phyloP scores from a whole-genome alignment of 2,888 invertebrate genomes.

The Calliphora vomitoria region DNA sequence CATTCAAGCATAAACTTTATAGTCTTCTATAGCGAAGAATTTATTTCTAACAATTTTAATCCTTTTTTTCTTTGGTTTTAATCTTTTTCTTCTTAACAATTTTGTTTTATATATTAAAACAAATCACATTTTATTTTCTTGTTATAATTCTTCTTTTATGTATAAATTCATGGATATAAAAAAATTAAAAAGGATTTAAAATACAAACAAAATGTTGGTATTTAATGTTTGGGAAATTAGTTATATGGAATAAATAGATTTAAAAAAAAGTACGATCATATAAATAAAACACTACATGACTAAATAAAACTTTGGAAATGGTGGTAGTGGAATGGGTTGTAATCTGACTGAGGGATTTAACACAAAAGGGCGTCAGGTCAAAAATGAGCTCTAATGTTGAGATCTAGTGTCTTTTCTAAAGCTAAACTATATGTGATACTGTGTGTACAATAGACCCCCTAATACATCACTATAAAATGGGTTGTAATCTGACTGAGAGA shows the following conservation, averaged over 20 bases:
- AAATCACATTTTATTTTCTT: constrained; percentile 26
- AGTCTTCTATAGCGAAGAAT: constrained; percentile 29
- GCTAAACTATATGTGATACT: too few species aligned
- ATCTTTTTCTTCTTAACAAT: neutral
- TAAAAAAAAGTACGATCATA: too few species aligned
- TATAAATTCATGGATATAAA: neutral
- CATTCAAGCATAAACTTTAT: constrained; percentile 20
- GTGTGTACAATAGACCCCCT: too few species aligned
- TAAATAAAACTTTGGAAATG: too few species aligned
- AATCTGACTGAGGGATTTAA: too few species aligned
- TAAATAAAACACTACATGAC: too few species aligned
- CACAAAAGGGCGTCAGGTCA: too few species aligned
- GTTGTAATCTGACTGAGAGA: too few species aligned
- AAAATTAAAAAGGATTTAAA: neutral
- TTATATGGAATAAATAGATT: neutral
- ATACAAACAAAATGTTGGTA: neutral
- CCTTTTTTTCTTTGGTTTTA: neutral
- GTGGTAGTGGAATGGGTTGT: too few species aligned
- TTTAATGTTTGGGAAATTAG: neutral
- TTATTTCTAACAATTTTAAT: constrained; percentile 34
- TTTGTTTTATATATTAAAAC: neutral
- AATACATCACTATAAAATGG: too few species aligned
- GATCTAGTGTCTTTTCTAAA: too few species aligned
- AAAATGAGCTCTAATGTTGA: too few species aligned
- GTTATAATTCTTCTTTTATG: neutral